Base-by-base conservation (phyloP, 1,140 invertebrate genomes). In the Lasioglossum baleicum region DNA sequence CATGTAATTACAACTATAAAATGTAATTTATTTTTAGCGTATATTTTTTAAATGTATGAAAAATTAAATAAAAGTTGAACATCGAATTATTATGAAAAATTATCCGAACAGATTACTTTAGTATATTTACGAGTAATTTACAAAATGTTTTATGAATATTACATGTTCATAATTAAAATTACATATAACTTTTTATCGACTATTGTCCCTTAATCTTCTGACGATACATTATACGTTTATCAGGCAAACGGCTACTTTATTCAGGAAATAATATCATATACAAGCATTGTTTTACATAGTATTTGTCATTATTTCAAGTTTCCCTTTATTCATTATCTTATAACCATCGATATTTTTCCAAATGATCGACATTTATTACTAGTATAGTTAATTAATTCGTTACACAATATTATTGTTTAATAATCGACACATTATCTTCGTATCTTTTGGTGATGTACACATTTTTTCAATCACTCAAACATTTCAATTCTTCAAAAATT, bases 161-260 rank as follows among this genome's bases (percentile, higher is more conserved):
- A 86, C 87, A 89, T 84, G 87, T 91, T 90, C 86, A 91, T 88
- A 92, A 85, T 88, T 88, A 31, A 85, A 89, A 85, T 88, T 87
- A 86, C 72, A 90, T 69, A 65, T 83, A 81, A 76, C 76, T 73
- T 87, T 58, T 87, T 35, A 70, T 75, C 7, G 26, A 6, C 17
- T 77, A 40, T n/a, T n/a, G 40, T 26, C 35, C 35, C 48, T 42
- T 75, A 67, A 69, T 51, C 42, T 58, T 79, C 83, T 88, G 86
- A 90, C 81, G 81, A 87, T 88, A 87, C 78, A 88, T 88, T 88
- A 86, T 79, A 88, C 80, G 69, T 83, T 78, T 90, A 90, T 81
- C 86, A 90, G 87, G 85, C 87, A 90, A 90, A 90, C 80, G 82
- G 74, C 89, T 92, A 91, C 87, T 92, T 90, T 91, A 90, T 90